Evolutionary conservation across 2,888 invertebrate species (phyloP), one percentile per base, ranked within the genome.

Genomic region (Rhingia campestris): DNA sequence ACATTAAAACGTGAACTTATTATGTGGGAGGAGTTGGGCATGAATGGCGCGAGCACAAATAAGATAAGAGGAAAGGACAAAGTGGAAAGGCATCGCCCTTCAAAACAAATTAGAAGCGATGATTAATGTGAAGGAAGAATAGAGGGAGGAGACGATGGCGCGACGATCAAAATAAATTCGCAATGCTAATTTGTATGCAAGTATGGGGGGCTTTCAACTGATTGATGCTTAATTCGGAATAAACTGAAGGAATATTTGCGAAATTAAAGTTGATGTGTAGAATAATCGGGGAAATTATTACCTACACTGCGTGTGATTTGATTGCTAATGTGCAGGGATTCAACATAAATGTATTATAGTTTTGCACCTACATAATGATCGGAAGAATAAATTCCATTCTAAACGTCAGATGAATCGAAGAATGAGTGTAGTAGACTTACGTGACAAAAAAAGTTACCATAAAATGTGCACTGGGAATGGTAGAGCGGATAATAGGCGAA

Each of bases 151-250:
- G 51, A 43, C 63, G 22, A 77, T 70, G 32, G 43, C 14, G 47
- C 43, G 43, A 43, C 63, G 22, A 77, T 77, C 77, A 64, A 43
- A 70, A 70, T 43, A 41, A 63, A 58, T 59, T 58, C 58, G 51
- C 35, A 30, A 2, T 10, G 14, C 51, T 80, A 58, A 81, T 81
- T 74, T 81, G 80, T 74, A 74, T 74, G 74, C 80, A 63, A 58
- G 37, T 69, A 43, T 67, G 39, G 47, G 39, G 47, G 12, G 12
- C 45, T 56, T 53, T 32, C 69, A 49, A 69, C 74, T 81, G 80
- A 81, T 74, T 73, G 54, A 80, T 80, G 80, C 54, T 47, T 35
- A 54, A 74, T 67, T 73, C 73, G 54, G 49, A 61, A 63, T 67
- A 56, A 67, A 73, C 54, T 80, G 73, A 80, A 37, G 61, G 80